phyloP scores from a whole-genome alignment of 2,888 invertebrate species.

The Tetragnatha montana region DNA sequence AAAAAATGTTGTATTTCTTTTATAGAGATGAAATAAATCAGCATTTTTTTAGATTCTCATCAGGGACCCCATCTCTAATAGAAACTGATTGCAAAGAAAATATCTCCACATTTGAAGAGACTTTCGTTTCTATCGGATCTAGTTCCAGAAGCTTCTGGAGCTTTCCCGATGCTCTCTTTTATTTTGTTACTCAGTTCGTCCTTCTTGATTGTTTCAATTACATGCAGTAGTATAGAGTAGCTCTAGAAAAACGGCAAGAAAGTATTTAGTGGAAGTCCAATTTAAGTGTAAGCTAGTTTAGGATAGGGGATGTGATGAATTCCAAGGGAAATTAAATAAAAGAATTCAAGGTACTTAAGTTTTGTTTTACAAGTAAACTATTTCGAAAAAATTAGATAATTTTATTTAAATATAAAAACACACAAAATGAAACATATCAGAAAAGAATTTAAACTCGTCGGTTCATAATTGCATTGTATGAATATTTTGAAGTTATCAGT shows the following conservation, averaged over 20 bases:
- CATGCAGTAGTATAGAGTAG: too few species aligned
- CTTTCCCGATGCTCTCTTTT: not conserved
- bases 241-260: not conserved
- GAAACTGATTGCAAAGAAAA: slow-evolving; percentile 7
- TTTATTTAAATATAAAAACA: too few species aligned
- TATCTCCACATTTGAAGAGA: not conserved
- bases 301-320: not conserved
- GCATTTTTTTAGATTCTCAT: not conserved
- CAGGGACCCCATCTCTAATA: slow-evolving; percentile 21
- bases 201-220: not conserved
- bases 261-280: not conserved
- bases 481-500: too few species aligned
- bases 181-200: not conserved
- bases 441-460: too few species aligned
- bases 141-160: not conserved
- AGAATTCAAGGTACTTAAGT: too few species aligned
- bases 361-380: too few species aligned
- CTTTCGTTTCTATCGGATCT: not conserved
- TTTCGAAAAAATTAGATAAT: too few species aligned
- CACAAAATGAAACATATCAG: too few species aligned
- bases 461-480: too few species aligned
- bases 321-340: too few species aligned
- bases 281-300: not conserved
- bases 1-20: too few species aligned
- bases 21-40: too few species aligned